Evolutionary conservation across 2,888 invertebrate genomes (phyloP), one percentile per base, ranked within the genome.

Genomic region (Hemistola chrysoprasaria): DNA sequence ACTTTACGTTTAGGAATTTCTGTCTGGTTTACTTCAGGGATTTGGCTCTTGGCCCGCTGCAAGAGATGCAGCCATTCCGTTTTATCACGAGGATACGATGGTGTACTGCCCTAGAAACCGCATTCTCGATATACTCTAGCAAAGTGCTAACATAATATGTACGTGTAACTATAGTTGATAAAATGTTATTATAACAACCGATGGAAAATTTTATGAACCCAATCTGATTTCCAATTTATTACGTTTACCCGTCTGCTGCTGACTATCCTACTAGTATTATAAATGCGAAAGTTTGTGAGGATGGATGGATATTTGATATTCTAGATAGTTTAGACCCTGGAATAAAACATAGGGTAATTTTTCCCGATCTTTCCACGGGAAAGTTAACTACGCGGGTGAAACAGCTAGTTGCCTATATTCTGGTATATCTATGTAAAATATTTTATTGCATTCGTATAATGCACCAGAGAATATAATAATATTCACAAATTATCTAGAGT

Each of bases 21-120:
- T 57, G 53, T 65, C 56, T 59, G 62, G 56, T 65, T 69, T 56
- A 42, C 52, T 62, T 63, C 58, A 60, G 47, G 38, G 55, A 50
- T 55, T 79, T 81, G 76, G 77, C 78, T 59, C 47, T n/a, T 30
- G 47, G 69, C 75, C 75, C 70, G 72, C 53, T 63, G 56, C 59
- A 62, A 61, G 52, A 59, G 50, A 63, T 57, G 62, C 63, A 65
- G 62, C 57, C 65, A 67, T 63, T 59, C 54, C 43, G 49, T 56
- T 65, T 64, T 69, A 74, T 70, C 63, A 40, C 53, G 46, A 61
- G 54, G 60, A 59, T 63, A 61, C 55, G 44, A 65, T 70, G 61
- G 54, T 68, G 69, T 71, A 66, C 59, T 72, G 69, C 60, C 71
- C 76, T 65, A 73, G 60, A 77, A 71, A 77, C 50, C 56, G 50